Evolutionary conservation across 2,888 invertebrate species (phyloP), one percentile per base, ranked within the genome.

Genomic region (Patella caerulea): DNA sequence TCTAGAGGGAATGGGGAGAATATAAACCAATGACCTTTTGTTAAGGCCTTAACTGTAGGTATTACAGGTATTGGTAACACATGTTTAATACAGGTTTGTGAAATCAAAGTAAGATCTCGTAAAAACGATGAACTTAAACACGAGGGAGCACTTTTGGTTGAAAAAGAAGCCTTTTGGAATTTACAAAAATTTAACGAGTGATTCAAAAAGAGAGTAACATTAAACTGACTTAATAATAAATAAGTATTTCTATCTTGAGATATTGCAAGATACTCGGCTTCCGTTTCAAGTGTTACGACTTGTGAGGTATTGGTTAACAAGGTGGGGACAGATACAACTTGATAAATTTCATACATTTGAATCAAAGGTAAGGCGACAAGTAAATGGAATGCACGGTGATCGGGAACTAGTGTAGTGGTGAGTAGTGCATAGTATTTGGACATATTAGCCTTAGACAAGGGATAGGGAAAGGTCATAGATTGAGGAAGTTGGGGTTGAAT

Each of bases 211-310:
- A 7, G n/a, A 59, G 17, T 59, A 19, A 59, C 19, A 59, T 59
- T n/a, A 7, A 59, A 59, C 17, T 19, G 59, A 59, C 14, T 19
- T 59, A 59, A 59, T n/a, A 19, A 17, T 12, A 59, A 17, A 59
- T 59, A 59, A 59, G 59, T 59, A 59, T 59, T 59, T 19, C 59
- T 59, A 59, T 59, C 59, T 59, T 59, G 59, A 7, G 59, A 59
- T n/a, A 59, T 59, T 59, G 59, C 59, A 14, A 59, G 59, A 59
- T 59, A 59, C 17, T 59, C 59, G 19, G 59, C 17, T 59, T 59
- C 59, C 15, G 19, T 19, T n/a, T 59, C 19, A 19, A 59, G n/a
- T n/a, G 14, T 59, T n/a, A 59, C 59, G 17, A 59, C 59, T 7
- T 59, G 14, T 14, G 17, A 19, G 14, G n/a, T 59, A 59, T 59